Percentiles rank a stretch among this genome's conserved stretches.
Evolutionary conservation across 1,140 invertebrate genomes (phyloP).

Genomic region (Nephotettix cincticeps): DNA sequence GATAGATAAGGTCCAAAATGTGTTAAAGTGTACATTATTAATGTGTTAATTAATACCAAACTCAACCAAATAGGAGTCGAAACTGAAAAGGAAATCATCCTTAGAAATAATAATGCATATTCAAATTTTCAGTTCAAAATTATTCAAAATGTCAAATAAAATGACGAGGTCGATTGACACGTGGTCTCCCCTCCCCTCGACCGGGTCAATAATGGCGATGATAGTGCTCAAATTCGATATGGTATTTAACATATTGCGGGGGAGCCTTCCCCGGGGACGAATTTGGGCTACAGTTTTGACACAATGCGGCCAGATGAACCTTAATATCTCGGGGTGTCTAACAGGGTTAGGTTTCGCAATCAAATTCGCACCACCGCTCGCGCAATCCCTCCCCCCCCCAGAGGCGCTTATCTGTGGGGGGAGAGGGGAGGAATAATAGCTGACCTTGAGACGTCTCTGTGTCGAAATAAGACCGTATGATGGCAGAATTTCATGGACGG

Average conservation of each 20-base stretch:
- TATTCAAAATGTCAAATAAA: too few relatives aligned
- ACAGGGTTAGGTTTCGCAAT: slow-evolving; percentile 22
- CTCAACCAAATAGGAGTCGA: too few relatives aligned
- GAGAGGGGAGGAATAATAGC: neutral
- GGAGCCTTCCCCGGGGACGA: neutral
- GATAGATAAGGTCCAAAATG: too few relatives aligned
- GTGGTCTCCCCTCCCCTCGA: neutral
- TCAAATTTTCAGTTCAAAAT: too few relatives aligned
- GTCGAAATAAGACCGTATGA: too few relatives aligned
- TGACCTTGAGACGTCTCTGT: neutral
- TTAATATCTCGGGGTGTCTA: slow-evolving; percentile 22
- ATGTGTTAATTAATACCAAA: too few relatives aligned
- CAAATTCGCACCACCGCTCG: slow-evolving; percentile 9
- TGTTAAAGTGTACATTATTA: too few relatives aligned
- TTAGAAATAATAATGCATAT: too few relatives aligned
- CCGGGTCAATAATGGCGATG: neutral
- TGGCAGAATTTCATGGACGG: too few relatives aligned
- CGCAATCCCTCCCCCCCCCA: neutral
- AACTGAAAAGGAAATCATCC: too few relatives aligned
- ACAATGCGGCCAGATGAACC: slow-evolving; percentile 22
- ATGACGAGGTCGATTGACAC: too few relatives aligned
- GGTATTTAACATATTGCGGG: slow-evolving; percentile 19
- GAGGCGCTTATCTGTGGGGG: neutral
- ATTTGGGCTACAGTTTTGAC: slow-evolving; percentile 18
- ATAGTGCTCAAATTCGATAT: slow-evolving; percentile 16